Base-by-base conservation (phyloP, 2,113 vertebrate species). In the Ceyx cyanopectus region DNA sequence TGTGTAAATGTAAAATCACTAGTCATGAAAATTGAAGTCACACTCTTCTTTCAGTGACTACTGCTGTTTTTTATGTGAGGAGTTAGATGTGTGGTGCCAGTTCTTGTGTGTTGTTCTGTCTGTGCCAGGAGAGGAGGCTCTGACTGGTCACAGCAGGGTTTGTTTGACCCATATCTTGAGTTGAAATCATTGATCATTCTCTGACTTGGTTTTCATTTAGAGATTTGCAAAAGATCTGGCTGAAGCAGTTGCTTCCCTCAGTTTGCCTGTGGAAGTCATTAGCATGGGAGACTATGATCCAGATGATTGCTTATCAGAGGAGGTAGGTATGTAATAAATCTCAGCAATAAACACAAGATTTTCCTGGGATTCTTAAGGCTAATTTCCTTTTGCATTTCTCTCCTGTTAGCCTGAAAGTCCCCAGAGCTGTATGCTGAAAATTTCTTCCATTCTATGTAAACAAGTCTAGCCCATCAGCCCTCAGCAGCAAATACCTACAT, bases 231-330 rank as follows among this genome's bases (percentile, higher is more conserved):
- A 82, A 27, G 73, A 83, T 85, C 98, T 99, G 56, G 97, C 97
- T 17, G 97, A 98, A 87, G 98, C 98, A 12, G 94, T 99, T 68
- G 21, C 41, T 57, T 34, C 84, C 66, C 85, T 98, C 27, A 92
- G 96, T n/a, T 87, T 99, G 72, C 95, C 98, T 4, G 98, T 97
- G 22, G 97, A 98, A 56, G 80, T 98, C 62, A 95, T 98, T 72
- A 97, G 98, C 96, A 94, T 99, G 97, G 98, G 98, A 81, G 98
- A 98, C 50, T 99, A 97, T 21, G 99, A 99, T 92, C 98, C 99
- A 14, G 99, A 99, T 18, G 99, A 99, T 89, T 96, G 83, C 29
- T 97, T 99, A 10, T 86, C 94, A 41, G 98, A 99, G 41, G 99
- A 99, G 98, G 99, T 99, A 76, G 76, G 98, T 63, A 5, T 62